Percentiles rank a stretch among this genome's conserved stretches.
Conservation (phyloP, 2,888 invertebrate species). For the Mythimna albipuncta region DNA sequence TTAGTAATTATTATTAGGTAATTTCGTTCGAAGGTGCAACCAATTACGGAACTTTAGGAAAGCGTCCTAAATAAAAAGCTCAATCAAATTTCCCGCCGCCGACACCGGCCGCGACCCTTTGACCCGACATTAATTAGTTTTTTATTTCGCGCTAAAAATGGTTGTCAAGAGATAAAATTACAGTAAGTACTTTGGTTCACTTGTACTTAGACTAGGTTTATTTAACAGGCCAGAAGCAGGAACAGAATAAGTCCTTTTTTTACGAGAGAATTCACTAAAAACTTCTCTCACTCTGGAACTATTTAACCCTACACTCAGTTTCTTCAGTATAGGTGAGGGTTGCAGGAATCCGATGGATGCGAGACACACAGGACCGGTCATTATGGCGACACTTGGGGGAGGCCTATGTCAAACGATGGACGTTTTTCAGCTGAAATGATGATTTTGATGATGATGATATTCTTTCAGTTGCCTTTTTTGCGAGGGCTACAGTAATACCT, state of each 20-base stretch:
- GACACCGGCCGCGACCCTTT: constrained; percentile 73
- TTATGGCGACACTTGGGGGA: no score
- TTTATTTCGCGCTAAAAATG: constrained; percentile 56
- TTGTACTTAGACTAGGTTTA: background rate
- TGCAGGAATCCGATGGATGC: no score
- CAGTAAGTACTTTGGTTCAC: constrained; percentile 8
- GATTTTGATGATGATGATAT: no score
- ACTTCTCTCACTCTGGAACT: no score
- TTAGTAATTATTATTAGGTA: constrained; percentile 46
- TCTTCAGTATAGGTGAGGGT: no score
- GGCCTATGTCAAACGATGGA: no score
- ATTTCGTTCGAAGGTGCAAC: constrained; percentile 56
- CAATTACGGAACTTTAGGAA: constrained; percentile 68
- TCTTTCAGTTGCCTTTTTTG: no score
- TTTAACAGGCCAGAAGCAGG: background rate
- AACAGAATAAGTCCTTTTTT: background rate
- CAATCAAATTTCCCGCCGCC: constrained; percentile 75
- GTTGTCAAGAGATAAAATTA: constrained; percentile 31
- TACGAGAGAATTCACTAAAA: no score
- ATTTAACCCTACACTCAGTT: no score
- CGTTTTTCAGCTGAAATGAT: no score
- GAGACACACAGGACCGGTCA: no score
- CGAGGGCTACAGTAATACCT: no score
- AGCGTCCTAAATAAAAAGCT: constrained; percentile 72
- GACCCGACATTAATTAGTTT: constrained; percentile 82